phyloP scores from a whole-genome alignment of 2,797 vertebrate species.

The Sandelia bainsii region DNA sequence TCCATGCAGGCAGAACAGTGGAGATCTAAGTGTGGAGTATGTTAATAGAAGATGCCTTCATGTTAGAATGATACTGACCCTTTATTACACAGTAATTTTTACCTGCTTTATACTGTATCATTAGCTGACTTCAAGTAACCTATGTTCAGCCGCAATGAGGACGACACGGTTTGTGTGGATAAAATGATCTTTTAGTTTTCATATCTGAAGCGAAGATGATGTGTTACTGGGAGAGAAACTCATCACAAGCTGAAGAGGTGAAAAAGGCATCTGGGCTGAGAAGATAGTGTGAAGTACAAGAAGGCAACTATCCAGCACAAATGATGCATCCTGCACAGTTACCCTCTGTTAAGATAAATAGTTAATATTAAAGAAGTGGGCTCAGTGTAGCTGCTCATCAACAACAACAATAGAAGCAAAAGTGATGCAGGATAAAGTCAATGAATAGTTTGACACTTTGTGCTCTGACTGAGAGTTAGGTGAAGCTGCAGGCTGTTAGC shows the following conservation, averaged over 20 bases:
- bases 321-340: too few relatives aligned
- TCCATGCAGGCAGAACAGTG: too few relatives aligned
- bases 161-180: neutral
- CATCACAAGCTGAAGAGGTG: constrained; percentile 9
- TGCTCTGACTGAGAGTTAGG: too few relatives aligned
- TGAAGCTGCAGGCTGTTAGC: too few relatives aligned
- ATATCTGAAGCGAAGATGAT: constrained; percentile 6
- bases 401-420: neutral
- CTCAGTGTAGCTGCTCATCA: neutral
- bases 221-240: constrained; percentile 8
- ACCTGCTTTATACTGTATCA: too few relatives aligned
- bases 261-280: constrained; percentile 19
- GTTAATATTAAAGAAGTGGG: constrained; percentile 9
- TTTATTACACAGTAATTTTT: too few relatives aligned
- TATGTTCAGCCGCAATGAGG: neutral
- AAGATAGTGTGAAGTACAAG: constrained; percentile 19
- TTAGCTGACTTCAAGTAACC: too few relatives aligned
- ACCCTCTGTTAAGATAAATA: too few relatives aligned
- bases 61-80: neutral
- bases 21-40: too few relatives aligned
- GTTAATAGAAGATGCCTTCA: too few relatives aligned
- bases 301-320: neutral
- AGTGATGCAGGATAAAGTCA: too few relatives aligned
- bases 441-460: too few relatives aligned
- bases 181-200: neutral